Conservation (phyloP, 2,797 vertebrate genomes). For the Sciurus carolinensis region DNA sequence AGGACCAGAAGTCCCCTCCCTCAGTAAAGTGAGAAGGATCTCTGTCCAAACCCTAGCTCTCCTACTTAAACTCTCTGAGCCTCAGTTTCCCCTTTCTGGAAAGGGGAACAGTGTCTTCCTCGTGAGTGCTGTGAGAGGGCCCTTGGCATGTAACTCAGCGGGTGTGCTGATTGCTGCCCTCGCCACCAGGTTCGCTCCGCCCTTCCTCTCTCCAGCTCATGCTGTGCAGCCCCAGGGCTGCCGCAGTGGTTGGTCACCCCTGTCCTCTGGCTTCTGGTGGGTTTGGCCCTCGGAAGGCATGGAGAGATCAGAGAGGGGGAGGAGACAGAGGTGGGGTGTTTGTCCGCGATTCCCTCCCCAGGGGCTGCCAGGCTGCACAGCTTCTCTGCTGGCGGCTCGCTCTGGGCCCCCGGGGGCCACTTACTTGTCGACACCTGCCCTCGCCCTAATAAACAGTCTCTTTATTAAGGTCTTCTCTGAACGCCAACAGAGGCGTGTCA, state of each 20-base stretch:
- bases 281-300: background rate
- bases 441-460: background rate
- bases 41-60: background rate
- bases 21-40: background rate
- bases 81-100: conserved; percentile 22
- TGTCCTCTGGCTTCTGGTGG: background rate
- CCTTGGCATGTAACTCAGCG: no score
- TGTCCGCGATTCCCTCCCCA: background rate
- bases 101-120: background rate
- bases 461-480: conserved; percentile 26
- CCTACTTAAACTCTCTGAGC: background rate
- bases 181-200: background rate
- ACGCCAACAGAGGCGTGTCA: background rate
- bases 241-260: accelerated
- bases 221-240: background rate
- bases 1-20: background rate
- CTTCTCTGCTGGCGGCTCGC: background rate
- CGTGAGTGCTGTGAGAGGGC: background rate
- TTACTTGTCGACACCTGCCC: background rate
- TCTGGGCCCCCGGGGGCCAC: background rate
- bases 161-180: background rate
- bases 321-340: background rate
- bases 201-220: background rate
- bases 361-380: background rate
- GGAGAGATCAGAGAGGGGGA: background rate